Evolutionary conservation across 2,797 vertebrate genomes (phyloP), one percentile per base, ranked within the genome.

Genomic region (Clarias laeviceps): DNA sequence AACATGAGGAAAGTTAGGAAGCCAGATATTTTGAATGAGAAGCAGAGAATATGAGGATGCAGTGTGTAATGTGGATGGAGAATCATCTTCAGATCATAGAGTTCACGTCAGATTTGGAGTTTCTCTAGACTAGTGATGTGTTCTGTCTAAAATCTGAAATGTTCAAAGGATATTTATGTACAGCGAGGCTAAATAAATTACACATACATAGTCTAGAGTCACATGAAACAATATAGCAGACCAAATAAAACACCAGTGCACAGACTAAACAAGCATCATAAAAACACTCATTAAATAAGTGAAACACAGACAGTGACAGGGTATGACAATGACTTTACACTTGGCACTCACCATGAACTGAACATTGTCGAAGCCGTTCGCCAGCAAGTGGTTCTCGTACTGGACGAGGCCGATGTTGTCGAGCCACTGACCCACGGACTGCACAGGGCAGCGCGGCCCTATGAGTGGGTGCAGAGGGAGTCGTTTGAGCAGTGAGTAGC

Each of bases 371-470:
- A 99, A 99, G 93, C 98, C 98, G 89, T 99, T 99, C 91, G 97
- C 97, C 95, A 99, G 96, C 96, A 99, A 96, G 97, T 99, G 98
- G 96, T 98, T 99, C 95, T 99, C 98, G 85, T 99, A 99, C 93
- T 99, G 98, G 96, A 98, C 97, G 93, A 99, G 95, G 92, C 98
- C 98, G 93, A 99, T 98, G 95, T 97, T 97, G 96, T 99, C 98
- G 86, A 99, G 94, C 98, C 98, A 99, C 95, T 98, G 97, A 94
- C 97, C 98, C 95, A 99, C 97, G 76, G 97, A 97, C 95, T 98
- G 97, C 92, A 97, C 93, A 82, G 97, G 97, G 96, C 97, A 98
- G 91, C 98, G 96, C 93, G 97, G 97, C 96, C 97, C 98, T 99
- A 97, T 96, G 96, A 98, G 97, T 95, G 98, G 97, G 94, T 99